Base-by-base conservation (phyloP, 2,888 invertebrate species). In the Leucophenga montana region DNA sequence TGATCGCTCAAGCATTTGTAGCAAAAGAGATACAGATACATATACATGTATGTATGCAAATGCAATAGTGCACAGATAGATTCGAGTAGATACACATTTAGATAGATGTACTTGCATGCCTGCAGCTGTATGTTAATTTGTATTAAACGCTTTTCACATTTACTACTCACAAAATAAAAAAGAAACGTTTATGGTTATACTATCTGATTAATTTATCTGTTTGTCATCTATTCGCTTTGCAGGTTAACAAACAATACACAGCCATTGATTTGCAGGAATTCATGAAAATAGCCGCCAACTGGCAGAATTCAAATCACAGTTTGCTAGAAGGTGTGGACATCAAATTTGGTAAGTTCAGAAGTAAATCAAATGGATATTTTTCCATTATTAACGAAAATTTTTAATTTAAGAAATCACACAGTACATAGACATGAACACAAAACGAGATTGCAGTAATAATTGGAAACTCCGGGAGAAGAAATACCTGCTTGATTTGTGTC, bases 401-500 rank as follows among this genome's bases (percentile, higher is more conserved):
- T 27, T 27, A 27, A 27, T 59, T 67, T 16, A 66, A 88, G 88
- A 88, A 78, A 86, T 88, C 86, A 86, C 86, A 71, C 88, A 88
- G 72, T 88, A 88, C 76, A 81, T 88, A 71, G 89, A 88, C 74
- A 88, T 89, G 85, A 89, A 90, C 76, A 90, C 90, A 79, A 90
- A 90, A 76, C 88, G 90, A 3, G 90, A 90, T 76, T 88, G 90
- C 69, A 90, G 90, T 33, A 90, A 90, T 77, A 90, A 90, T 75
- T 90, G 90, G 90, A 88, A 89, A 57, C 89, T 89, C 64, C 90
- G 90, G 78, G 90, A 90, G 77, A 90, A 90, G 81, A 89, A 88
- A 71, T 89, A 88, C 50, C 80, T 90, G 39, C 84, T 90, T 53
- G 88, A 89, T 61, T 79, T 90, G 74, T 90, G 90, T 69, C 90